A percentile compares a stretch with the other conserved stretches of the same genome.
These are phyloP conservation scores for Polydrusus tereticollis DNA, from an alignment of 2,888 invertebrate genomes.

Conservation along the genomic window DNA sequence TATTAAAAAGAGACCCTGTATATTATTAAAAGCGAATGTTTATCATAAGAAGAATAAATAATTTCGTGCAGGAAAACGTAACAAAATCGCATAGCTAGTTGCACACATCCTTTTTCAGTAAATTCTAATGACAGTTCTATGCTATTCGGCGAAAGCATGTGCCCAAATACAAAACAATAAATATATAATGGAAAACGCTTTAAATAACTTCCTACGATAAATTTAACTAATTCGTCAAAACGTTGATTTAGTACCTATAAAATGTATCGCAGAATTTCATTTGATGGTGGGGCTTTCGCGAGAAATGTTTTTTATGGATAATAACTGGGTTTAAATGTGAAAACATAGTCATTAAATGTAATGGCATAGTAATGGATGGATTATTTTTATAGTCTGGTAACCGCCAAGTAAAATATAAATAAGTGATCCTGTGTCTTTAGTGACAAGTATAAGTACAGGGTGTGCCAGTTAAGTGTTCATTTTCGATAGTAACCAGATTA, in stretches of 20 bases:
- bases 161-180: conserved; percentile 11
- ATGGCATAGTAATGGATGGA: background rate
- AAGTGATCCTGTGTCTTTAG: background rate
- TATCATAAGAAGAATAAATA: background rate
- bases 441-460: background rate
- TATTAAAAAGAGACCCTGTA: background rate
- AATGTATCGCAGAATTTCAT: conserved; percentile 12
- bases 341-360: conserved; percentile 9
- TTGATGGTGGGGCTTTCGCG: background rate
- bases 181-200: conserved; percentile 20
- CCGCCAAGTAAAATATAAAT: background rate
- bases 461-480: no score
- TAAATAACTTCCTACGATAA: conserved; percentile 21
- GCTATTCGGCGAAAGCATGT: conserved; percentile 2
- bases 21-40: background rate
- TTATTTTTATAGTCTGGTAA: conserved; percentile 3
- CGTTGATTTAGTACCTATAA: conserved; percentile 17
- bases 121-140: conserved; percentile 8
- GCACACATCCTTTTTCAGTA: conserved; percentile 15
- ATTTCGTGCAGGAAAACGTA: background rate
- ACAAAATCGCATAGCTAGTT: background rate
- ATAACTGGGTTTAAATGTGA: conserved; percentile 14
- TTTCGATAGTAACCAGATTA: no score
- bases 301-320: conserved; percentile 13
- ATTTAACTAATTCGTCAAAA: conserved; percentile 20